Percentiles rank a stretch among this genome's conserved stretches.
Evolutionary conservation across 2,113 vertebrate genomes (phyloP).

Genomic region (Cricetomys ansorgei): DNA sequence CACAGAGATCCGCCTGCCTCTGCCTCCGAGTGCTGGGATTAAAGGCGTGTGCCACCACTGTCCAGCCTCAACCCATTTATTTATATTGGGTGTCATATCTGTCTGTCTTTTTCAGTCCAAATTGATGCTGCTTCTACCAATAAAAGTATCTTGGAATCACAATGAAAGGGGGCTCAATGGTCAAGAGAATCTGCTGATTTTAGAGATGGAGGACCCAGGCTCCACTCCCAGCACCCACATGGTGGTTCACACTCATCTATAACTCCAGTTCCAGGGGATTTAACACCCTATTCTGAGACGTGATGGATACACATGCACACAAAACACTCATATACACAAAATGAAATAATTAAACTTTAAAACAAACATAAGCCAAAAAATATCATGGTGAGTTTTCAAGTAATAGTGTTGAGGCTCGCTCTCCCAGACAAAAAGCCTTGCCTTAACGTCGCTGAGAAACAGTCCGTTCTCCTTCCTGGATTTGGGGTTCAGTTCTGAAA

Average conservation of each 20-base stretch:
- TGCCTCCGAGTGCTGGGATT: too few species aligned
- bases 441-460: not conserved
- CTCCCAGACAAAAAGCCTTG: not conserved
- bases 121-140: not conserved
- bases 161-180: not conserved
- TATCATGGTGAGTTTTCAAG: not conserved
- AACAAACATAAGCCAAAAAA: not conserved
- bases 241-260: not conserved
- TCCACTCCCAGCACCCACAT: not conserved
- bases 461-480: not conserved
- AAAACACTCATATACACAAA: not conserved
- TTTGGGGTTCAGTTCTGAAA: not conserved
- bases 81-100: not conserved
- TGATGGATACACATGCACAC: too few species aligned
- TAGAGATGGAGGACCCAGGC: not conserved
- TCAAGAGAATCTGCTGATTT: not conserved
- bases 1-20: too few species aligned
- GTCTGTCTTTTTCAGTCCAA: constrained; percentile 7
- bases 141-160: not conserved
- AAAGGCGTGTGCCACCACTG: too few species aligned
- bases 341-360: not conserved
- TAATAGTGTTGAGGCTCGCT: not conserved
- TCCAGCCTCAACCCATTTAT: not conserved
- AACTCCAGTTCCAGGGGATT: not conserved
- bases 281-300: not conserved